Base-by-base conservation (phyloP, 1,140 invertebrate species). In the Doryteuthis pealeii region DNA sequence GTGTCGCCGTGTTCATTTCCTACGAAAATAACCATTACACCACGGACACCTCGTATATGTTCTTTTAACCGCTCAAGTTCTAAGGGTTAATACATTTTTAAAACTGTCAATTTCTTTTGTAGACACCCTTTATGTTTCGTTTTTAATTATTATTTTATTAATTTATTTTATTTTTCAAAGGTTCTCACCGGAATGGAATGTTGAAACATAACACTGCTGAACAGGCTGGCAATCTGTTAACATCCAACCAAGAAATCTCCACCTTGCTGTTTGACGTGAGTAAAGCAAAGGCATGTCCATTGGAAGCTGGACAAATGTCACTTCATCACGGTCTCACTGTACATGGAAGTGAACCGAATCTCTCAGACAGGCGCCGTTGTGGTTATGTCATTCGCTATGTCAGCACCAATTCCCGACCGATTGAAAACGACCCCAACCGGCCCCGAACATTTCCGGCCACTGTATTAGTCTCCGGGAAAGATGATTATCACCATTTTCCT, bases 321-420 rank as follows among this genome's bases (percentile, higher is more conserved):
- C 73, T 82, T 6, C 82, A 83, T 65, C 77, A 81, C 58, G 82
- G 82, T 14, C 77, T 77, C 33, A 67, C 82, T 3, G 76, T 83
- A 15, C 82, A 83, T 72, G 82, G 82, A 68, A 82, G 81, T 49
- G 76, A 77, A 26, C 77, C 80, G 35, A 83, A 83, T 76, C 74
- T 62, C 22, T 82, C 80, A 18, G 40, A 49, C 8, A 76, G 78
- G 22, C 74, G 82, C 0, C 58, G 82, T 26, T 83, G 82, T 73
- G 82, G 82, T 30, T 83, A 74, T 74, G 82, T 83, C 76, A 81
- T 83, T 54, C 77, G 82, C 49, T 83, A 76, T 74, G 76, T 83
- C 31, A 67, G 79, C 33, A 83, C 79, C 18, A 35, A 70, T 18
- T 75, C 80, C 22, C 71, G 76, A 62, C 81, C 80, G 49, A 79